Percentiles rank a stretch among this genome's conserved stretches.
Evolutionary conservation across 2,888 invertebrate genomes (phyloP).

Genomic region (Parnassius glacialis): DNA sequence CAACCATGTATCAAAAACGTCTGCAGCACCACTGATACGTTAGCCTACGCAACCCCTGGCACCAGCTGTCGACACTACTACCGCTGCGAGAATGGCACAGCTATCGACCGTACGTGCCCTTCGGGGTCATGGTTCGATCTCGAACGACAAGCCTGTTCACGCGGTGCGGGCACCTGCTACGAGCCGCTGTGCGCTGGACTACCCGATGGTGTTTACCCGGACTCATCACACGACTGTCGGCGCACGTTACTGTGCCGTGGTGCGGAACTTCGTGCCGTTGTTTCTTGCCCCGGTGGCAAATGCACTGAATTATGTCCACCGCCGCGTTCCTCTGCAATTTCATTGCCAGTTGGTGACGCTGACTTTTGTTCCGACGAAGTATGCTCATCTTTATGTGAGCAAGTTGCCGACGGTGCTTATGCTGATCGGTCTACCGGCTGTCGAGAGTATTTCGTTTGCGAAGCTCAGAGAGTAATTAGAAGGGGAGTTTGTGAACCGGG

Average conservation of each 20-base stretch:
- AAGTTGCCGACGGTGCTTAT: conserved; percentile 79
- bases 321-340: conserved; percentile 62
- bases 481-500: conserved; percentile 79
- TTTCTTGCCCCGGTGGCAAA: conserved; percentile 51
- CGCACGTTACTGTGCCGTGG: conserved; percentile 74
- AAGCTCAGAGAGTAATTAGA: conserved; percentile 71
- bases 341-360: conserved; percentile 75
- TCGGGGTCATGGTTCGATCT: conserved; percentile 80
- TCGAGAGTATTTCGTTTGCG: conserved; percentile 81
- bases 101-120: conserved; percentile 73
- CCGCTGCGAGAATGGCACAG: conserved; percentile 75
- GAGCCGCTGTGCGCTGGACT: conserved; percentile 82
- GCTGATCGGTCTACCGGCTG: conserved; percentile 78
- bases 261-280: conserved; percentile 62
- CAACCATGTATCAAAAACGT: conserved; percentile 63
- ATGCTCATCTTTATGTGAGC: conserved; percentile 73
- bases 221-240: conserved; percentile 80
- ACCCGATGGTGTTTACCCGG: conserved; percentile 79
- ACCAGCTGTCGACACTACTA: conserved; percentile 81
- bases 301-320: conserved; percentile 60
- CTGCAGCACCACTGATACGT: conserved; percentile 57
- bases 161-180: conserved; percentile 79
- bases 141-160: conserved; percentile 74
- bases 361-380: conserved; percentile 74
- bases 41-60: conserved; percentile 78